Evolutionary conservation across 53 echinoderm and acorn worm species (phyloP).

Genomic region (Patiria pectinifera): DNA sequence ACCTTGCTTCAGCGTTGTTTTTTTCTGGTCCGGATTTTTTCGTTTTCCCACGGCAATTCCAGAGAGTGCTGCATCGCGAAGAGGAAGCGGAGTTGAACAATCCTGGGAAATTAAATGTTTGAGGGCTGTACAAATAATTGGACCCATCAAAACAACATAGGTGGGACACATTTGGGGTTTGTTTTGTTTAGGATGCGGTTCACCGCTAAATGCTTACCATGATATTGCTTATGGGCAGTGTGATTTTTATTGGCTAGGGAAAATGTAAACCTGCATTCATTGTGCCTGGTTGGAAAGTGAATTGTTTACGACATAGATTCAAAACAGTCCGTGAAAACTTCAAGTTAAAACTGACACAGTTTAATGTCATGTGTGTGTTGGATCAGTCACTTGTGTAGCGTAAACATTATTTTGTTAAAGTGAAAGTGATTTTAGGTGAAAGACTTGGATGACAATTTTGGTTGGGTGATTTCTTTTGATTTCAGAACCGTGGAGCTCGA

Average conservation of each 20-base stretch:
- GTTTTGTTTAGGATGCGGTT: background rate
- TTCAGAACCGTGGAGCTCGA: conserved; percentile 19
- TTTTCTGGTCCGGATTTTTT: conserved; percentile 35
- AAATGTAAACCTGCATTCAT: background rate
- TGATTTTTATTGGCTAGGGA: background rate
- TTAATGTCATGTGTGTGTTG: background rate
- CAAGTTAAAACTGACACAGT: too few species aligned
- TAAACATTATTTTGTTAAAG: too few species aligned
- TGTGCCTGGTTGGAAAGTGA: too few species aligned
- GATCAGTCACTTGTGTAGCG: background rate
- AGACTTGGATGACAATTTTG: background rate
- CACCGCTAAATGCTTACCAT: background rate
- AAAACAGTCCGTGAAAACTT: too few species aligned
- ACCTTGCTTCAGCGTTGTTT: background rate
- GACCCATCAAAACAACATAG: background rate
- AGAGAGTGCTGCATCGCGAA: background rate
- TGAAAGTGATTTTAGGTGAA: too few species aligned
- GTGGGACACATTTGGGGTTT: background rate
- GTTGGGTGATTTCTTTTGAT: background rate
- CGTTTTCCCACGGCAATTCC: conserved; percentile 14
- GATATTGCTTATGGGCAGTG: background rate
- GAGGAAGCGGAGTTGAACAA: background rate
- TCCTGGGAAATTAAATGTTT: conserved; percentile 21
- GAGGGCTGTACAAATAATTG: background rate
- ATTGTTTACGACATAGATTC: too few species aligned